Base-by-base conservation (phyloP, 2,113 vertebrate species). In the Cariama cristata region DNA sequence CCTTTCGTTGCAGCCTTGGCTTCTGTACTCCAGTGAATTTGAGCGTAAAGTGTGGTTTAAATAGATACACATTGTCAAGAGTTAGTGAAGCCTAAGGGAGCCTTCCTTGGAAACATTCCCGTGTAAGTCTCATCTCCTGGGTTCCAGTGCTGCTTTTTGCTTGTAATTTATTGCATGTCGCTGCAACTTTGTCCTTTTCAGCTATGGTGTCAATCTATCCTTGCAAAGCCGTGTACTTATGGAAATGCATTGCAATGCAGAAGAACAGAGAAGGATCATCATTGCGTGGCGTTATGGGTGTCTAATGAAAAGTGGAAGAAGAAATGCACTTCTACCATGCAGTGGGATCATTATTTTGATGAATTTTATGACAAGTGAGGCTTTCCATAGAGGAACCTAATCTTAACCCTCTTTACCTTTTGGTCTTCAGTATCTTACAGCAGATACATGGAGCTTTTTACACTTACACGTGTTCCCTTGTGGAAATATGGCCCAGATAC, bases 41-140 rank as follows among this genome's bases (percentile, higher is more conserved):
- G 33, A 86, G 42, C 50, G 32, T 76, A 50, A 92, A 88, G n/a
- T 79, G 32, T 77, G 56, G 56, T 92, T 93, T 94, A 90, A 94
- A 74, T 55, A 90, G 88, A 71, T 68, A 62, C 11, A 66, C 23
- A 32, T 71, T 73, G 26, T 80, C 16, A 32, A 77, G 72, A 88
- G 63, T 88, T 90, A 88, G 38, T 66, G 79, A 90, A 86, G 68
- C 55, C 59, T 90, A 69, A 63, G 64, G 72, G 35, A 83, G 44
- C 28, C 23, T 92, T 90, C 59, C 52, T 80, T 93, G 38, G 67
- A 95, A 88, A 44, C 27, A 33, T 63, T 96, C 44, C 60, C 21
- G 2, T 32, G 0, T 27, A 86, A 88, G 21, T 88, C 72, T 90
- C n/a, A 40, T 88, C 68, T 92, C 33, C 52, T 63, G 50, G 13